phyloP scores from a whole-genome alignment of 2,888 invertebrate species.

The Drosophila fulvimacula region DNA sequence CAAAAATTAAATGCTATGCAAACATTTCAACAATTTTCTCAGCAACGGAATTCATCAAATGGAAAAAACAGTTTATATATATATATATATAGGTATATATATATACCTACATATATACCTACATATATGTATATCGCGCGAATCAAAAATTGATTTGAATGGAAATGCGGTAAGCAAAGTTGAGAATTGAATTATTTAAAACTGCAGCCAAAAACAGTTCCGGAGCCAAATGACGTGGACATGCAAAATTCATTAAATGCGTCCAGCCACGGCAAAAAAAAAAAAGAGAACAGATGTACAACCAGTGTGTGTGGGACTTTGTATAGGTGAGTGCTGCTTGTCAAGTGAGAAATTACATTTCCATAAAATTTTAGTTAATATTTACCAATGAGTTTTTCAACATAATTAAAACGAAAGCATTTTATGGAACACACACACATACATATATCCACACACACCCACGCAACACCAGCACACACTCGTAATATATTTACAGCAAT shows the following conservation, averaged over 20 bases:
- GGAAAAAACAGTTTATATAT: not conserved
- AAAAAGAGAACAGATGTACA: conserved; percentile 18
- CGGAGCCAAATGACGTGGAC: conserved; percentile 45
- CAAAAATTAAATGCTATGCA: conserved; percentile 27
- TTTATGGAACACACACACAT: conserved; percentile 1
- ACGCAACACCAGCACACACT: not conserved
- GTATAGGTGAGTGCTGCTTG: not conserved
- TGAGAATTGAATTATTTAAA: conserved; percentile 72
- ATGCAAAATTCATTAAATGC: conserved; percentile 76
- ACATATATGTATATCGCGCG: conserved; percentile 1
- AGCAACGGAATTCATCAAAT: conserved; percentile 26
- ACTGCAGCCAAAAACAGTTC: conserved; percentile 20
- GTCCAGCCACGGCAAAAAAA: conserved; percentile 56
- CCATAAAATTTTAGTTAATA: conserved; percentile 31
- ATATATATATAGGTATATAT: not conserved
- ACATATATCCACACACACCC: not conserved
- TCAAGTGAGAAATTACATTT: conserved; percentile 27
- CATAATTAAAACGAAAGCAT: conserved; percentile 22
- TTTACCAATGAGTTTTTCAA: conserved; percentile 16
- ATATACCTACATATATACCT: not conserved
- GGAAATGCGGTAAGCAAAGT: conserved; percentile 72
- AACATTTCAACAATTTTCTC: conserved; percentile 18
- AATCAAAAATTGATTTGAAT: conserved; percentile 79
- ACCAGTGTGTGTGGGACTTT: not conserved
- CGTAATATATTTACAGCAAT: not conserved